Evolutionary conservation across 2,888 invertebrate species (phyloP).

Genomic region (Lysandra coridon): DNA sequence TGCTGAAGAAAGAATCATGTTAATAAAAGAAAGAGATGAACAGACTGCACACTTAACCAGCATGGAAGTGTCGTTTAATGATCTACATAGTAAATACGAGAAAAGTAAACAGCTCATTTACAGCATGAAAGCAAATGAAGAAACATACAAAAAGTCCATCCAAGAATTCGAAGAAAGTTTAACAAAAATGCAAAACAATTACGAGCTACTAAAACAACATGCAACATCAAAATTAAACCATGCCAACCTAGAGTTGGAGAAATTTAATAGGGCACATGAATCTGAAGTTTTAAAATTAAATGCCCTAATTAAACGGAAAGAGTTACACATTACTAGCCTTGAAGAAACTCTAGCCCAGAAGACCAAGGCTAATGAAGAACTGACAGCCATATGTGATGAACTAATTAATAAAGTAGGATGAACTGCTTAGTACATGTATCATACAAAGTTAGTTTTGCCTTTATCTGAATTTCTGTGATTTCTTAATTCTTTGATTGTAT

Average conservation of each 20-base stretch:
- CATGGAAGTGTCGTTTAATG: slow-evolving; percentile 83
- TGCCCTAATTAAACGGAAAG: slow-evolving; percentile 92
- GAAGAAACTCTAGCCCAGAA: slow-evolving; percentile 93
- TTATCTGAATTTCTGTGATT: slow-evolving; percentile 6
- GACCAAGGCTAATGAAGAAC: slow-evolving; percentile 92
- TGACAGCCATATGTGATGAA: slow-evolving; percentile 96
- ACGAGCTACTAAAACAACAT: slow-evolving; percentile 92
- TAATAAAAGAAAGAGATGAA: slow-evolving; percentile 81
- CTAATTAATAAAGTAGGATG: slow-evolving; percentile 84
- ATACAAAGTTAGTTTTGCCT: not conserved
- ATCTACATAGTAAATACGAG: slow-evolving; percentile 83
- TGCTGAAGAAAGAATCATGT: slow-evolving; percentile 74
- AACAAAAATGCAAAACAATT: slow-evolving; percentile 88
- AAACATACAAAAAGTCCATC: slow-evolving; percentile 84
- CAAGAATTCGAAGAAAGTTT: slow-evolving; percentile 85
- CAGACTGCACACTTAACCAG: slow-evolving; percentile 82
- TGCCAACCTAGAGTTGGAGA: slow-evolving; percentile 89
- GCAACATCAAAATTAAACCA: slow-evolving; percentile 91
- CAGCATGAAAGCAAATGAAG: slow-evolving; percentile 82
- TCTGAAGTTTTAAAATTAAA: slow-evolving; percentile 91
- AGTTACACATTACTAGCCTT: slow-evolving; percentile 90
- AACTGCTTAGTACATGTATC: slow-evolving; percentile 44
- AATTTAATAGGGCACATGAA: slow-evolving; percentile 85
- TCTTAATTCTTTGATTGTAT: not conserved
- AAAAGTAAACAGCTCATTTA: slow-evolving; percentile 82